Conservation (phyloP, 2,797 vertebrate species). For the Benthosema pterotum region DNA sequence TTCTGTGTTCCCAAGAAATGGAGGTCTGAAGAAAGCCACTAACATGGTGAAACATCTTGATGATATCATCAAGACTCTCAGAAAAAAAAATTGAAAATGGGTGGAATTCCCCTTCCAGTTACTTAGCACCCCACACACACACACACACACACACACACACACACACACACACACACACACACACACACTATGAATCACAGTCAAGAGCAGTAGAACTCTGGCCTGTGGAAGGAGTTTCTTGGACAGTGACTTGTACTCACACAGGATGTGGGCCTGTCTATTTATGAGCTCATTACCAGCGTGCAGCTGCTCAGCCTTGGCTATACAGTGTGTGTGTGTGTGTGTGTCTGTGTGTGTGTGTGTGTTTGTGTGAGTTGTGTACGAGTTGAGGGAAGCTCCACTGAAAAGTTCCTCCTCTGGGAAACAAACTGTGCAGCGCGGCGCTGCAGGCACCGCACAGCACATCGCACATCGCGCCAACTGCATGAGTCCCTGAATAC, state of each 20-base stretch:
- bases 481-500: constrained; percentile 40
- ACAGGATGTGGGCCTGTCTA: constrained; percentile 48
- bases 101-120: no score
- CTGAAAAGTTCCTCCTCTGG: constrained; percentile 45
- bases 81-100: no score
- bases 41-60: no score
- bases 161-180: no score
- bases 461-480: no score
- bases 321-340: constrained; percentile 50
- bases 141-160: no score
- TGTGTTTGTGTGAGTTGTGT: constrained; percentile 40
- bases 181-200: constrained; percentile 6
- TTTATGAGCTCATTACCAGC: constrained; percentile 52
- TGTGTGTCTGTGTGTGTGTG: constrained; percentile 45
- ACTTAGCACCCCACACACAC: no score
- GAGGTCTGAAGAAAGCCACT: no score
- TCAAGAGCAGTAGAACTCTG: neutral
- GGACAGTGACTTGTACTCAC: constrained; percentile 13
- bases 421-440: constrained; percentile 18
- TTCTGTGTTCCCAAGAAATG: no score
- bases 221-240: constrained; percentile 16
- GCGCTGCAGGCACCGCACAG: constrained; percentile 10
- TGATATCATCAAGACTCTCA: no score
- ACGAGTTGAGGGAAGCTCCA: constrained; percentile 27
- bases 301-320: constrained; percentile 61